Evolutionary conservation across 2,888 invertebrate genomes (phyloP), one percentile per base, ranked within the genome.

Genomic region (Chironomus riparius): DNA sequence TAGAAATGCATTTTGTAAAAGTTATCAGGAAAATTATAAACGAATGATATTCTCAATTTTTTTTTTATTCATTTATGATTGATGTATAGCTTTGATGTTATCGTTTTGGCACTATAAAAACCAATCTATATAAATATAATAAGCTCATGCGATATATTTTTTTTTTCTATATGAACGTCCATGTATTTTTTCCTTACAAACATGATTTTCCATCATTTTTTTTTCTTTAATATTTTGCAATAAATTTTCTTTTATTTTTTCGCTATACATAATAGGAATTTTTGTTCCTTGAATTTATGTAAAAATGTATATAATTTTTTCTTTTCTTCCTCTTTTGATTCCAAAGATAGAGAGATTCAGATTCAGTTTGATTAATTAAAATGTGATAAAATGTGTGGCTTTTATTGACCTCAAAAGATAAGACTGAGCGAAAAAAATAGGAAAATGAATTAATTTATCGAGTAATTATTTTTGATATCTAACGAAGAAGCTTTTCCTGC

Each of bases 141-240:
- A 71, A 71, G 71, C 71, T 71, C 71, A 71, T 71, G 71, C 71
- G 71, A 71, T 71, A 71, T 71, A 28, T 47, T 12, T 47, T 56
- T 50, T 70, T 50, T 50, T 22, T 56, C 15, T 56, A 15, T 56
- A 15, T 56, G 22, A 56, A 15, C 18, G 18, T 38, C 38, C 38
- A 38, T 38, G 18, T 56, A 15, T 56, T 56, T 18, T 18, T 56
- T 56, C 56, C 56, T n/a, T 56, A n/a, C n/a, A 56, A n/a, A 50
- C 15, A 50, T 13, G 13, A 50, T 15, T 56, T 56, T 56, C 18
- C n/a, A 15, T n/a, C n/a, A n/a, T n/a, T n/a, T 56, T n/a, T 56
- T 15, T 15, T 50, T 1, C 13, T 10, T 56, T 56, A 56, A 56
- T 56, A 12, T 56, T 56, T 18, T 38, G 38, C 38, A 38, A 38